Evolutionary conservation across 1,140 invertebrate species (phyloP), one percentile per base, ranked within the genome.

Genomic region (Drosophila setifemur): DNA sequence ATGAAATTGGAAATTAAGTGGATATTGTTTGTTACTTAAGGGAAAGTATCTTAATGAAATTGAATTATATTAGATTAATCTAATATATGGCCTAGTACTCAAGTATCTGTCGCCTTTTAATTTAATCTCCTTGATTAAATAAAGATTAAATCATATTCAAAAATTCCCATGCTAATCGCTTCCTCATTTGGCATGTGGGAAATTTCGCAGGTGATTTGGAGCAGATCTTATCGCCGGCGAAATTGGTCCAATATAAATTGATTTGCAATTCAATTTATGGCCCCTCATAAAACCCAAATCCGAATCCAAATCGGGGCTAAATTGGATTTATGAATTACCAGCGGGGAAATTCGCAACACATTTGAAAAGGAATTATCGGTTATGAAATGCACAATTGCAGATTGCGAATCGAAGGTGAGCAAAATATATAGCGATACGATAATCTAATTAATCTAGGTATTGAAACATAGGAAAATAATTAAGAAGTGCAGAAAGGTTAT

Each of bases 281-380:
- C 0, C 1, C 0, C 7, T 18, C 6, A 18, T 37, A 37, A 37
- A 37, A 7, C 2, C 9, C 9, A n/a, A n/a, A n/a, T n/a, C n/a
- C n/a, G n/a, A n/a, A n/a, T n/a, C 18, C 19, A 31, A 54, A 19
- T 39, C 37, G 14, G 14, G 18, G 23, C 49, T 16, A 58, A 26
- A 29, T 29, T 23, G 23, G 55, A 54, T 54, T 60, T 60, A 55
- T 43, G 12, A 40, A 35, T 63, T 31, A 16, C 14, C 14, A 4
- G 3, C 4, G 6, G 0, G 33, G 33, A 35, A 35, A 12, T 35
- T 35, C 14, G 11, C 11, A n/a, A n/a, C n/a, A n/a, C n/a, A n/a
- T n/a, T n/a, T n/a, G n/a, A n/a, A n/a, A n/a, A n/a, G n/a, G n/a
- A n/a, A n/a, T n/a, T n/a, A n/a, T n/a, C n/a, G n/a, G n/a, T n/a